These are phyloP conservation scores for Bradypus variegatus DNA, from an alignment of 2,797 vertebrate species.

Conservation along the genomic window DNA sequence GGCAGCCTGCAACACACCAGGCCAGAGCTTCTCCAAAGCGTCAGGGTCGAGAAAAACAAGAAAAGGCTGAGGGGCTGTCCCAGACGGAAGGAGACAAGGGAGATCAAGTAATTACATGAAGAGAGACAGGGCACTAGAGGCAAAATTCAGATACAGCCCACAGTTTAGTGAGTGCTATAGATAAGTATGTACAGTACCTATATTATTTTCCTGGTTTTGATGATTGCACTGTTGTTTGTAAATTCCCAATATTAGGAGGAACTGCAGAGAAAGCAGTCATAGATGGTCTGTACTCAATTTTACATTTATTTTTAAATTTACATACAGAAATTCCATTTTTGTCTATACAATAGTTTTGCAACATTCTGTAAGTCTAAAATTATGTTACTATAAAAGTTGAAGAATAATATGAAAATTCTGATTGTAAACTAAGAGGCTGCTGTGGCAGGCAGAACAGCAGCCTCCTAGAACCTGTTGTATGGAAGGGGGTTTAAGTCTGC, in stretches of 20 bases:
- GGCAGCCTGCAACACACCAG: background rate
- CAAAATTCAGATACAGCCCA: background rate
- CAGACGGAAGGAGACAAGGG: too few relatives aligned
- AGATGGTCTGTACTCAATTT: too few relatives aligned
- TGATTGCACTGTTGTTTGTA: background rate
- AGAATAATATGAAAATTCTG: background rate
- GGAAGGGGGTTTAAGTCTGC: too few relatives aligned
- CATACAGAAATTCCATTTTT: background rate
- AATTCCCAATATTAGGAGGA: background rate
- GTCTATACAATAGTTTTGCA: background rate
- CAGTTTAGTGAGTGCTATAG: too few relatives aligned
- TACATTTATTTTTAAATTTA: too few relatives aligned
- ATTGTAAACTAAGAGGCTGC: too few relatives aligned
- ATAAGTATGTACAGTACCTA: too few relatives aligned
- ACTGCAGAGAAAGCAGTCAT: too few relatives aligned
- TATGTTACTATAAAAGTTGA: background rate
- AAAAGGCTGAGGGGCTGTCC: accelerated
- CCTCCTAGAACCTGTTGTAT: too few relatives aligned
- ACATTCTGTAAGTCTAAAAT: background rate
- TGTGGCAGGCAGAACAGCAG: background rate
- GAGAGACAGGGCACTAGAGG: background rate
- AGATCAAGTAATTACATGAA: too few relatives aligned
- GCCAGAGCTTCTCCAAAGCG: accelerated
- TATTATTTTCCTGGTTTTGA: background rate
- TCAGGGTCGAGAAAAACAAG: background rate